Evolutionary conservation across 1,140 invertebrate genomes (phyloP).

Genomic region (Drosophila erecta): DNA sequence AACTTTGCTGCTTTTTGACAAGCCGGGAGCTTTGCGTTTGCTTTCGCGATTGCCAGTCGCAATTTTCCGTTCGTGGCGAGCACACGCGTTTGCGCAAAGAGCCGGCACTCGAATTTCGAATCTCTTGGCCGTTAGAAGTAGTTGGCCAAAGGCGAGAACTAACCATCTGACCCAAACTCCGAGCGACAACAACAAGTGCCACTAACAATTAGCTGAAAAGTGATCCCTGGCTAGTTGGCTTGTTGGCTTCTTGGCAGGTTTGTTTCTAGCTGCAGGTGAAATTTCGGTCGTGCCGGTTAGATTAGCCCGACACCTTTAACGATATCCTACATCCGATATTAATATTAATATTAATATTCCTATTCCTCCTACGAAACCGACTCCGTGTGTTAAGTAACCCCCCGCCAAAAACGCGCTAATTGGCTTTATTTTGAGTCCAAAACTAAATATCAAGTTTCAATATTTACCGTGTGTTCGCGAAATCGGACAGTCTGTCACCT

Average conservation of each 20-base stretch:
- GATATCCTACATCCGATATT: background rate
- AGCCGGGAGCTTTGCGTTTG: slow-evolving; percentile 51
- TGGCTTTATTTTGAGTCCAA: slow-evolving; percentile 60
- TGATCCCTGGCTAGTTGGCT: background rate
- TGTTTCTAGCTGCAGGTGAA: slow-evolving; percentile 35
- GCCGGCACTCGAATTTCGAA: slow-evolving; percentile 11
- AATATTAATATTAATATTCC: background rate
- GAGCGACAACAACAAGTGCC: slow-evolving; percentile 32
- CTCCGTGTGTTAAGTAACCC: slow-evolving; percentile 10
- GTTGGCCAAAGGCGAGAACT: slow-evolving; percentile 27
- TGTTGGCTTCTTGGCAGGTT: slow-evolving; percentile 9
- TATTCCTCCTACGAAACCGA: slow-evolving; percentile 4
- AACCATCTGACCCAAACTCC: slow-evolving; percentile 19
- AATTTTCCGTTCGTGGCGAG: slow-evolving; percentile 72
- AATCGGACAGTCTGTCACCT: slow-evolving; percentile 27
- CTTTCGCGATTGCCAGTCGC: slow-evolving; percentile 56
- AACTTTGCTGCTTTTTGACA: slow-evolving; percentile 2
- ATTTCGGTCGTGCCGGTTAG: slow-evolving; percentile 39
- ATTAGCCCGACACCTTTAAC: slow-evolving; percentile 30
- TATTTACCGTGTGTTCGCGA: slow-evolving; percentile 48
- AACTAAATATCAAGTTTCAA: slow-evolving; percentile 72
- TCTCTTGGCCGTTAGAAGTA: slow-evolving; percentile 31
- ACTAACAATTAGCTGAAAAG: no score
- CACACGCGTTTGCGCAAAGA: slow-evolving; percentile 57
- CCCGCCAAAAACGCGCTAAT: slow-evolving; percentile 58